Evolutionary conservation across 2,797 vertebrate genomes (phyloP), one percentile per base, ranked within the genome.

Genomic region (Scolopax bukidnonensis): DNA sequence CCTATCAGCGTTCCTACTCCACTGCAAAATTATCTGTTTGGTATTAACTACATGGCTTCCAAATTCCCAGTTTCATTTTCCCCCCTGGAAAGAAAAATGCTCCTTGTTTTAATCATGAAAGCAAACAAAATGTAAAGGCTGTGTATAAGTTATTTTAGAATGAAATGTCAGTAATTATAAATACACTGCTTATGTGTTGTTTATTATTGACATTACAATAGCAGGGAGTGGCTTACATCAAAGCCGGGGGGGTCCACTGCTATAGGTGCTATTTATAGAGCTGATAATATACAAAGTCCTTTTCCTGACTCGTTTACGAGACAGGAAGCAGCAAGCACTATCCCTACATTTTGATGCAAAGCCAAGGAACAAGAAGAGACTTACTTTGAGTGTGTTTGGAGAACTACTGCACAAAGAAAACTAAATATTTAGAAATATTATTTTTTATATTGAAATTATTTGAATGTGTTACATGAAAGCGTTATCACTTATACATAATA

Each of bases 291-390:
- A 90, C 65, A 84, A 77, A 88, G 64, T 71, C 69, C 86, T 85
- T 38, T 95, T 93, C 93, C 94, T 75, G 85, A 54, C 54, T 61
- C 41, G 53, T 74, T 87, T 68, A 85, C 0, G 0, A 69, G 81
- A 91, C 30, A 93, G 91, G 91, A 96, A 95, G 79, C 57, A 91
- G 76, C 50, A 27, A 91, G 76, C 50, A 27, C 50, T 43, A 81
- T 71, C 75, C 64, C 11, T 25, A 53, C 45, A 41, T 64, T 56
- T 33, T 71, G 73, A 77, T 77, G 57, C 74, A 84, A 86, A 86
- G 63, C 12, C 65, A 73, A 84, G 38, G 47, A 45, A 68, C 45
- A 90, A 68, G 68, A 63, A 45, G 24, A 53, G 45, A 78, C 30
- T 61, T 65, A 61, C 7, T 74, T 10, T 36, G 33, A 59, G 32